Conservation (phyloP, 2,797 vertebrate genomes). For the Hozukius guyotensis region DNA sequence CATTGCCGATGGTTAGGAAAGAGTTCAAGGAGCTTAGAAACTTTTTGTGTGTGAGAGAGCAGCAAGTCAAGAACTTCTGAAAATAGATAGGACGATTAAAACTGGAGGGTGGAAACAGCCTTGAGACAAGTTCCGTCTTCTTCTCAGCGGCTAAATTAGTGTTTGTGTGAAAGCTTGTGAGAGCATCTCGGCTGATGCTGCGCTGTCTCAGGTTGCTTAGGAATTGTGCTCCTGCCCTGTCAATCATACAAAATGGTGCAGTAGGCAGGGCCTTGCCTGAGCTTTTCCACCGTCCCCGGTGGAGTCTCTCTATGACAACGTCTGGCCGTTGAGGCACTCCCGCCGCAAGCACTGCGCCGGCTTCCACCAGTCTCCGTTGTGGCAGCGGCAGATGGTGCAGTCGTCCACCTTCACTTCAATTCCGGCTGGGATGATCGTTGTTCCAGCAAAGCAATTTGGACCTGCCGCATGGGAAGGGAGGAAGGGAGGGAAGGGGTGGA, state of each 20-base stretch:
- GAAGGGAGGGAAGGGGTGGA: background rate
- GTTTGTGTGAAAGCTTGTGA: slow-evolving; percentile 61
- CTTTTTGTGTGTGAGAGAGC: slow-evolving; percentile 68
- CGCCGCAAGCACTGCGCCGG: slow-evolving; percentile 97
- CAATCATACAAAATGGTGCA: slow-evolving; percentile 80
- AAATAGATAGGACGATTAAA: slow-evolving; percentile 73
- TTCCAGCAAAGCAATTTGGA: slow-evolving; percentile 99
- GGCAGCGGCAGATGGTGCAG: slow-evolving; percentile 99
- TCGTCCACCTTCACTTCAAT: slow-evolving; percentile 99
- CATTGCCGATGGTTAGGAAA: slow-evolving; percentile 67
- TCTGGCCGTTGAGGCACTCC: slow-evolving; percentile 97
- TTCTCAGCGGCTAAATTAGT: slow-evolving; percentile 54
- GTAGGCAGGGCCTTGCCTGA: slow-evolving; percentile 75
- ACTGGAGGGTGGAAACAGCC: slow-evolving; percentile 63
- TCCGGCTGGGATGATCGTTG: slow-evolving; percentile 98
- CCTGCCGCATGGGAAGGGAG: slow-evolving; percentile 83
- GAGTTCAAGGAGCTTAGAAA: slow-evolving; percentile 75
- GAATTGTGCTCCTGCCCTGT: slow-evolving; percentile 85
- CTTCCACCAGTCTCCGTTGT: slow-evolving; percentile 99
- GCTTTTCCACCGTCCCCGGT: slow-evolving; percentile 58
- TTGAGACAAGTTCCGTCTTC: slow-evolving; percentile 62
- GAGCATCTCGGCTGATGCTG: slow-evolving; percentile 52
- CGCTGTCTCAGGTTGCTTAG: slow-evolving; percentile 67
- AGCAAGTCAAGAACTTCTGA: slow-evolving; percentile 73
- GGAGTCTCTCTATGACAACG: slow-evolving; percentile 87